Evolutionary conservation across 2,113 vertebrate species (phyloP), one percentile per base, ranked within the genome.

Genomic region (Macquaria australasica): DNA sequence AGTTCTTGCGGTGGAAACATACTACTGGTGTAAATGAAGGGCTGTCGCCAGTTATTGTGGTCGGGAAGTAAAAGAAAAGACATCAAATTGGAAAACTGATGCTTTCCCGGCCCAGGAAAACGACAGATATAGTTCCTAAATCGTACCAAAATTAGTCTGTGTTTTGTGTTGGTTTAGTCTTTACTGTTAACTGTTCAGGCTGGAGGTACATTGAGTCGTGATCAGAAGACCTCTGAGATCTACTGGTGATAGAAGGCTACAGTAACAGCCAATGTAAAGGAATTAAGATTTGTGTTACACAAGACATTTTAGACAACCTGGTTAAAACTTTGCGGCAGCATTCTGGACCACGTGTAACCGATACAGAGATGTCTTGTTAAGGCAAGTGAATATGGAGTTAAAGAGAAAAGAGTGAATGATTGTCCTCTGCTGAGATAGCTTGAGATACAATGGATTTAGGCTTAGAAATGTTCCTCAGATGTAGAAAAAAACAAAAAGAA

Each of bases 21-120:
- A 16, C 64, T 37, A 12, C 21, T 21, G 53, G 21, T 78, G 43
- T 81, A 50, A 25, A 79, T 50, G 37, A 78, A 73, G 23, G 60
- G 18, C n/a, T 77, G 62, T 56, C 60, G 59, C 59, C 0, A 62
- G 59, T 75, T 51, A 50, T 2, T 51, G 31, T 58, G 10, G 64
- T 69, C 34, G 21, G 28, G 28, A 34, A 78, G 50, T 41, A 72
- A 79, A 76, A 79, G 9, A 64, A 69, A 80, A 71, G 11, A 77
- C 18, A 25, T 51, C 63, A 43, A 76, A 41, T 15, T 63, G 37
- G 11, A 73, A 34, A 34, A 48, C 0, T 23, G 12, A 62, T 67
- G 58, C 23, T 62, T 83, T 66, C 73, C 77, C 77, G 76, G 55
- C 80, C 9, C 23, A 16, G 25, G 74, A 34, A 51, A 73, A 48